Percentiles rank a stretch among this genome's conserved stretches.
These are phyloP conservation scores for Dicaeum eximium DNA, from an alignment of 2,113 vertebrate genomes.

Conservation along the genomic window DNA sequence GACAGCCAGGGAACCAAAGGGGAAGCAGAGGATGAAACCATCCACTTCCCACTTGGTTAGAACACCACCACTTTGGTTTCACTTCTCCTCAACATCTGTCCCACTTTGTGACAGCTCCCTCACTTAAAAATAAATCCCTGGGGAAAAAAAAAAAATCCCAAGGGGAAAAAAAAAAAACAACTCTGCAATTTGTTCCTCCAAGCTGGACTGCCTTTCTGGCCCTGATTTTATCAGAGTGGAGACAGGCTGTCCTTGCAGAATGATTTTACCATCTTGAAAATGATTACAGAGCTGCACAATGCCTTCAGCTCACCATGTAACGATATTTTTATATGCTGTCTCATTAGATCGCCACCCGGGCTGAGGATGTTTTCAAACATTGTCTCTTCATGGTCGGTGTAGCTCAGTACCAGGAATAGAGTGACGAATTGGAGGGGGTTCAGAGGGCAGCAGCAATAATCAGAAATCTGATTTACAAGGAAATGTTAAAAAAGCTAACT, in stretches of 20 bases:
- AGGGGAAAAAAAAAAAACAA: background rate
- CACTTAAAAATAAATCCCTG: slow-evolving; percentile 41
- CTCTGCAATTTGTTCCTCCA: slow-evolving; percentile 52
- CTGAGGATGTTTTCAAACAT: slow-evolving; percentile 43
- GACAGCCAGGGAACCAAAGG: background rate
- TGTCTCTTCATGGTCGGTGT: slow-evolving; percentile 8
- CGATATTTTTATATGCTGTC: slow-evolving; percentile 36
- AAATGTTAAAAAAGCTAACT: slow-evolving; percentile 21
- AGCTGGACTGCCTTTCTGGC: slow-evolving; percentile 55
- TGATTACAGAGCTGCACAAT: slow-evolving; percentile 52
- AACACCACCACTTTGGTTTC: background rate
- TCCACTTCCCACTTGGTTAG: background rate
- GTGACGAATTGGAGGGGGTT: slow-evolving; percentile 29
- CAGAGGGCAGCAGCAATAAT: slow-evolving; percentile 55
- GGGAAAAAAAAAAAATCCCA: fast-evolving
- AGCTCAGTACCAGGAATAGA: slow-evolving; percentile 13
- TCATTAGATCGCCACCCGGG: slow-evolving; percentile 27
- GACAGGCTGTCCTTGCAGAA: slow-evolving; percentile 64
- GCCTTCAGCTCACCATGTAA: slow-evolving; percentile 31
- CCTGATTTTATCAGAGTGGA: slow-evolving; percentile 64
- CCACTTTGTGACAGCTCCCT: slow-evolving; percentile 16
- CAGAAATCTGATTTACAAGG: slow-evolving; percentile 55
- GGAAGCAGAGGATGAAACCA: background rate
- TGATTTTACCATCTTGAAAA: slow-evolving; percentile 61
- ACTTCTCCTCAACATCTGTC: slow-evolving; percentile 11